Percentiles rank a stretch among this genome's conserved stretches.
Conservation (phyloP, 2,113 vertebrate species). For the Eretmochelys imbricata region DNA sequence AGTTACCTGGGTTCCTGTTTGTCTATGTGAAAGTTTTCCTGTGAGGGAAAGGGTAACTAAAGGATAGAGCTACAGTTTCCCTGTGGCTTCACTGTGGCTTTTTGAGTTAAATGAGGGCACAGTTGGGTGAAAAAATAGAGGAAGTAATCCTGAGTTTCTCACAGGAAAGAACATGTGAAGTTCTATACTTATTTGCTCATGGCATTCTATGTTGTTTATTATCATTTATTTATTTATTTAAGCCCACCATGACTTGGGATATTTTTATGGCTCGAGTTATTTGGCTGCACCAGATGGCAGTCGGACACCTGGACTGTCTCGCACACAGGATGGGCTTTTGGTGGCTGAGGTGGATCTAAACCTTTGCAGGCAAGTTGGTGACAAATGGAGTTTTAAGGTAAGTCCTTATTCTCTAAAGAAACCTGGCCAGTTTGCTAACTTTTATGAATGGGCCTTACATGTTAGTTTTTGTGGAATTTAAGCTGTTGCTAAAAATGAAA, state of each 20-base stretch:
- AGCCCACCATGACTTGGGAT: conserved; percentile 92
- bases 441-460: neutral
- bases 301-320: conserved; percentile 90
- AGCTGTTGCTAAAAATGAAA: neutral
- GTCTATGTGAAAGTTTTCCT: neutral
- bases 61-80: neutral
- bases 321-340: conserved; percentile 89
- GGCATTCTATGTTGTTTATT: neutral
- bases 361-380: conserved; percentile 91
- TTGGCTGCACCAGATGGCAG: conserved; percentile 91
- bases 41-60: neutral
- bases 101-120: neutral
- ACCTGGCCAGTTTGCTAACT: neutral
- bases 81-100: neutral
- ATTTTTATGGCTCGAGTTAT: conserved; percentile 97
- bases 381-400: conserved; percentile 97
- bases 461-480: neutral
- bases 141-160: neutral
- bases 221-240: neutral
- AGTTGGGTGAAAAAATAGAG: neutral
- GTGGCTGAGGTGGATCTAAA: conserved; percentile 93
- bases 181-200: neutral
- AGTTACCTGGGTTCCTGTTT: neutral
- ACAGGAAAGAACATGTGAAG: neutral
- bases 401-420: conserved; percentile 4